Evolutionary conservation across 2,888 invertebrate genomes (phyloP), one percentile per base, ranked within the genome.

Genomic region (Griposia aprilina): DNA sequence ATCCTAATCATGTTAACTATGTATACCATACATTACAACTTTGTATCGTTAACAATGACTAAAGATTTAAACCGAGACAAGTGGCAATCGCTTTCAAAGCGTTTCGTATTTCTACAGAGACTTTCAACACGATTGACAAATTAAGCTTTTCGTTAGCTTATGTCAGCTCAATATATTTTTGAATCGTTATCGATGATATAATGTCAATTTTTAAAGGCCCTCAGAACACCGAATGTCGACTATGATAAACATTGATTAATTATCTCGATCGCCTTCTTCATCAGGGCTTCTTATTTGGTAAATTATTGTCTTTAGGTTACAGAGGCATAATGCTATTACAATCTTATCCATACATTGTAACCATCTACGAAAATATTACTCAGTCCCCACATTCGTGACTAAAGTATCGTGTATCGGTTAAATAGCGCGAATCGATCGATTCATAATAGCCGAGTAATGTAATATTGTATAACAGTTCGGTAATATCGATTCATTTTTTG

Each of bases 381-480:
- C 41, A 72, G 26, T 78, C 69, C 30, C 52, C 23, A 70, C 72
- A 74, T 83, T 84, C 84, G 86, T 86, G 84, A 83, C 76, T 55
- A n/a, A 55, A 59, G 65, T 76, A 83, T 80, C 80, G 84, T 86
- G 84, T 80, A 60, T 70, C 57, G 50, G 84, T 41, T 81, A 84
- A 81, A 50, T 72, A 85, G 85, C 67, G 85, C 85, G 84, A 71
- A 71, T 76, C 85, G 81, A 78, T 75, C 76, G 86, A 67, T 86
- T 84, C 78, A 81, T 85, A 83, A 74, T 69, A 71, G 45, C 48
- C 45, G 48, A 78, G 45, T 80, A 83, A 86, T 83, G 86, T 83
- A 72, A 84, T 81, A 72, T 85, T 85, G 81, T 81, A 81, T 85
- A 85, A 85, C 84, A 36, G 45, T 84, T 87, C 78, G 74, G 85